phyloP scores from a whole-genome alignment of 2,888 invertebrate species.

The Tridacna crocea region DNA sequence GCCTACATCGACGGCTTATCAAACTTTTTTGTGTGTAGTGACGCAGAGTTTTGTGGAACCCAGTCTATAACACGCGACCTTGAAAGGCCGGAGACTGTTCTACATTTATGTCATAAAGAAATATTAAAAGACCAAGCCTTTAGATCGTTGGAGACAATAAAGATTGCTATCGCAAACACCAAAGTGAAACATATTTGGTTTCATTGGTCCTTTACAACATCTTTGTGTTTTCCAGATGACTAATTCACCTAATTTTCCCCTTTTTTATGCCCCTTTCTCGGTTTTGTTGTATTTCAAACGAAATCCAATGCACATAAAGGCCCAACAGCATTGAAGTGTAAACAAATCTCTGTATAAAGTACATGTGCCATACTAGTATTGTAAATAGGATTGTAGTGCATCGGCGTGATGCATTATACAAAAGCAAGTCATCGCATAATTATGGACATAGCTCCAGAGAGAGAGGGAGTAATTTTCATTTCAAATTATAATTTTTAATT shows the following conservation, averaged over 20 bases:
- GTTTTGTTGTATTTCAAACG: no score
- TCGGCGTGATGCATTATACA: no score
- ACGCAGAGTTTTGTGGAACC: background rate
- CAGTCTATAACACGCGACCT: no score
- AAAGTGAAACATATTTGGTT: conserved; percentile 1
- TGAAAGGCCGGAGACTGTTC: background rate
- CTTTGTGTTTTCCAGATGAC: conserved; percentile 12
- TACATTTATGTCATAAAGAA: background rate
- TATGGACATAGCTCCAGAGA: no score
- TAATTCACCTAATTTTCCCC: background rate
- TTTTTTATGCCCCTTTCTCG: background rate
- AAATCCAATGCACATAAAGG: no score
- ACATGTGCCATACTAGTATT: no score
- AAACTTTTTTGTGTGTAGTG: background rate
- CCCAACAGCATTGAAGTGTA: no score
- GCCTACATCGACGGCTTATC: background rate
- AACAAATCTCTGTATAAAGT: no score
- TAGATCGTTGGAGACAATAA: conserved; percentile 7
- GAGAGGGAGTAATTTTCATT: no score
- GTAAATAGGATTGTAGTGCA: no score
- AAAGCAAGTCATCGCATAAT: no score
- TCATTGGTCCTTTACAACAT: conserved; percentile 20
- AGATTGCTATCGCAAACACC: conserved; percentile 24
- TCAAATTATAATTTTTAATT: no score
- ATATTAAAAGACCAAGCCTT: background rate